Evolutionary conservation across 2,113 vertebrate genomes (phyloP), one percentile per base, ranked within the genome.

Genomic region (Corythornis vintsioides): DNA sequence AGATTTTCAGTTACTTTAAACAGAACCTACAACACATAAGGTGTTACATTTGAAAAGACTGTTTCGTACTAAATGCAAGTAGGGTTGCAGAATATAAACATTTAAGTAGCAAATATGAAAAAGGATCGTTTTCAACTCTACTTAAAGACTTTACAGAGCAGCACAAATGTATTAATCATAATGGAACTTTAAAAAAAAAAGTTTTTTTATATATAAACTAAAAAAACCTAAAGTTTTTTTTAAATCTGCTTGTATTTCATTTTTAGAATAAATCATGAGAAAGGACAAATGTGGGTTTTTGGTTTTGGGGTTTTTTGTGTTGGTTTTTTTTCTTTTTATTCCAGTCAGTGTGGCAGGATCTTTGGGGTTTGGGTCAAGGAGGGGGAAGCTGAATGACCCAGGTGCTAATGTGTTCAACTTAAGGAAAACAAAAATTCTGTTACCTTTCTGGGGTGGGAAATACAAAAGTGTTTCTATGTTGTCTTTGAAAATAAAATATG

Each of bases 371-470:
- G 13, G 10, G 3, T 26, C 9, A 45, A 16, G 22, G 2, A 8
- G 11, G 7, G 9, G 6, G 17, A 33, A 5, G 15, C 50, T 66
- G 28, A 66, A 38, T 55, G 15, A 57, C 18, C 24, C 8, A 66
- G 21, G 26, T 77, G 31, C 3, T 48, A 48, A 1, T 56, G 7
- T 52, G 17, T 15, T 69, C 26, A 82, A 53, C 25, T 43, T 48
- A 53, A 80, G 48, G 33, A 40, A 64, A 52, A 73, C 38, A 25
- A 38, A 40, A 4, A 10, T 13, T 18, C 15, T 29, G 6, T 17
- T 57, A 0, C 31, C 75, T 71, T 64, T 67, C 2, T 3, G 1
- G 2, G 11, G 9, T 21, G 11, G 11, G 18, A 1, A 53, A 14
- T 10, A 52, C 7, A n/a, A 16, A 80, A 53, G 4, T 38, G 3